A percentile compares a stretch with the other conserved stretches of the same genome.
These are phyloP conservation scores for Orestias chungarensis DNA, from an alignment of 2,797 vertebrate genomes.

Conservation along the genomic window DNA sequence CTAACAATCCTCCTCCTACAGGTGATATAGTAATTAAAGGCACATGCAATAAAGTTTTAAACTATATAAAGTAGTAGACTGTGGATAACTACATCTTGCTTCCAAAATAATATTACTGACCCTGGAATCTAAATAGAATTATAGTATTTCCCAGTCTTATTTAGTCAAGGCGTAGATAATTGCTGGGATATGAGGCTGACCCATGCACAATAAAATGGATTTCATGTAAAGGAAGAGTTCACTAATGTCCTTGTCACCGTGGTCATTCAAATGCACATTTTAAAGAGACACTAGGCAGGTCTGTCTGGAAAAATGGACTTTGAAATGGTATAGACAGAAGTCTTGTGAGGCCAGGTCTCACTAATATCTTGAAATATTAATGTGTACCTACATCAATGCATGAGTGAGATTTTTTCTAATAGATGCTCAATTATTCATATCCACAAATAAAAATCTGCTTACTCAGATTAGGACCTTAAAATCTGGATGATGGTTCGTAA, in stretches of 20 bases:
- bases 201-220: constrained; percentile 43
- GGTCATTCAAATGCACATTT: constrained; percentile 72
- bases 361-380: constrained; percentile 84
- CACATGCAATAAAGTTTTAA: not conserved
- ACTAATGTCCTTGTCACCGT: constrained; percentile 58
- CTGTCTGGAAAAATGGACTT: constrained; percentile 78
- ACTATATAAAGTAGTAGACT: not conserved
- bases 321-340: constrained; percentile 75
- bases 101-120: not conserved
- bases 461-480: constrained; percentile 75
- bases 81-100: not conserved
- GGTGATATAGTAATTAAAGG: not conserved
- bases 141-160: not conserved
- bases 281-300: constrained; percentile 66
- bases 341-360: constrained; percentile 80
- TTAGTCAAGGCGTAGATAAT: constrained; percentile 13
- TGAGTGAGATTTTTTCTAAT: constrained; percentile 79
- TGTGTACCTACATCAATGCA: constrained; percentile 79
- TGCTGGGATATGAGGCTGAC: constrained; percentile 2
- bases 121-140: not conserved
- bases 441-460: constrained; percentile 82
- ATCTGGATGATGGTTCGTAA: constrained; percentile 53
- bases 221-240: constrained; percentile 61
- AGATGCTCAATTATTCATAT: constrained; percentile 82
- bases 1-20: not conserved